Base-by-base conservation (phyloP, 2,888 invertebrate species). In the Acanthococcus lagerstroemiae region DNA sequence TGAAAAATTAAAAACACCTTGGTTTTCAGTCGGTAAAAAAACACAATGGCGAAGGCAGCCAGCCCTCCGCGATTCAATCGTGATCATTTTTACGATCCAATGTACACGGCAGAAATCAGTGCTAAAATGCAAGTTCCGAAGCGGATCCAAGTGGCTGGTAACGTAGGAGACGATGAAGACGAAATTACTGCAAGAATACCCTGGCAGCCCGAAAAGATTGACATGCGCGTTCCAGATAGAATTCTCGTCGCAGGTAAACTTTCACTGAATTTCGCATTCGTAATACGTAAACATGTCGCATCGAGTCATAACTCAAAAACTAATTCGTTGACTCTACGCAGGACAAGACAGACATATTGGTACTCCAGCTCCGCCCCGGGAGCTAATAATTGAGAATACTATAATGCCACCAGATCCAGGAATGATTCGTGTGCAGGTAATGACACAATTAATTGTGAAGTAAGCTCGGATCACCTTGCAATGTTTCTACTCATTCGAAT, bases 191-290 rank as follows among this genome's bases (percentile, higher is more conserved):
- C 55, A 12, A 66, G 27, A 55, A 52, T 61, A 19, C 61, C 61
- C 19, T 61, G 50, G 52, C 61, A 61, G 22, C 44, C 66, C 65
- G 17, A 52, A 50, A 88, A 87, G 77, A 85, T 88, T 76, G 86
- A 88, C 72, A 95, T 95, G 95, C 87, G 87, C 74, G 94, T 95
- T 44, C 95, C 95, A 2, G 95, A 95, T 74, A 83, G 93, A 74
- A 95, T 95, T 75, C 81, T 95, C 71, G 88, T 95, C 55, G 83
- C 88, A 72, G 95, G 95, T 75, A 84, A 85, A 76, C 21, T 50
- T 46, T 1, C 1, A 27, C 30, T 25, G 3, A 22, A 19, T 52
- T 52, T 22, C 1, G n/a, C n/a, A n/a, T n/a, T n/a, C n/a, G 37
- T 12, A 37, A 9, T 37, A 37, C 12, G 37, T 37, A 37, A 9